phyloP scores from a whole-genome alignment of 1,140 invertebrate species.

The Carposina sasakii region DNA sequence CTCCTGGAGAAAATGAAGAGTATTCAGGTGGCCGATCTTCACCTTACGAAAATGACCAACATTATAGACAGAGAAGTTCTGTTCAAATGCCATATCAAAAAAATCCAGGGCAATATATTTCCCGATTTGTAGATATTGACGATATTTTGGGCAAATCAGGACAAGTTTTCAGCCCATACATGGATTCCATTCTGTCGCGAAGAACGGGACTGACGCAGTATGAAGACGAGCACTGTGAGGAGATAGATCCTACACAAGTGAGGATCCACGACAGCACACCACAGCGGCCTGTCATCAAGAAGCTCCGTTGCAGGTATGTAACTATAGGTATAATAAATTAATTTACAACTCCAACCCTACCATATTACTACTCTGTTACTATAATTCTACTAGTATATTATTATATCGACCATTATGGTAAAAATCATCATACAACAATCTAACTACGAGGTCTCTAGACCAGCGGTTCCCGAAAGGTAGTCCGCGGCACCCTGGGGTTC shows the following conservation, averaged over 20 bases:
- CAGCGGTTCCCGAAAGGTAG: too few species aligned
- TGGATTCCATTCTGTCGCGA: slow-evolving; percentile 70
- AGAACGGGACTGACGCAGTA: slow-evolving; percentile 51
- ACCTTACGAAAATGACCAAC: slow-evolving; percentile 80
- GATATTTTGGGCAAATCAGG: slow-evolving; percentile 81
- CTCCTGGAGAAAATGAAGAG: slow-evolving; percentile 67
- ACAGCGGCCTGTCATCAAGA: slow-evolving; percentile 79
- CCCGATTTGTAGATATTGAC: slow-evolving; percentile 86
- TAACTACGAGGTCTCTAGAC: too few species aligned
- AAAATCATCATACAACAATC: too few species aligned
- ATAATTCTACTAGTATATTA: too few species aligned
- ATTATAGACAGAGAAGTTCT: slow-evolving; percentile 40
- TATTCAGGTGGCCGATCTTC: slow-evolving; percentile 68
- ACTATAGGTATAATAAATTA: slow-evolving; percentile 14
- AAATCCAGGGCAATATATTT: slow-evolving; percentile 76
- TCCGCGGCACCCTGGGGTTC: too few species aligned
- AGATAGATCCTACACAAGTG: slow-evolving; percentile 81
- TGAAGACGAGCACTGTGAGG: slow-evolving; percentile 74
- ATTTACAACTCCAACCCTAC: too few species aligned
- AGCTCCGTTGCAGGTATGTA: slow-evolving; percentile 59
- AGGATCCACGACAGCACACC: slow-evolving; percentile 85
- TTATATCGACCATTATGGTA: too few species aligned
- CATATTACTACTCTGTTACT: too few species aligned
- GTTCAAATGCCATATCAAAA: slow-evolving; percentile 45
- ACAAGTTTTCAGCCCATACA: slow-evolving; percentile 76